A percentile compares a stretch with the other conserved stretches of the same genome.
phyloP scores from a whole-genome alignment of 2,797 vertebrate genomes.

The Sphenodon punctatus region DNA sequence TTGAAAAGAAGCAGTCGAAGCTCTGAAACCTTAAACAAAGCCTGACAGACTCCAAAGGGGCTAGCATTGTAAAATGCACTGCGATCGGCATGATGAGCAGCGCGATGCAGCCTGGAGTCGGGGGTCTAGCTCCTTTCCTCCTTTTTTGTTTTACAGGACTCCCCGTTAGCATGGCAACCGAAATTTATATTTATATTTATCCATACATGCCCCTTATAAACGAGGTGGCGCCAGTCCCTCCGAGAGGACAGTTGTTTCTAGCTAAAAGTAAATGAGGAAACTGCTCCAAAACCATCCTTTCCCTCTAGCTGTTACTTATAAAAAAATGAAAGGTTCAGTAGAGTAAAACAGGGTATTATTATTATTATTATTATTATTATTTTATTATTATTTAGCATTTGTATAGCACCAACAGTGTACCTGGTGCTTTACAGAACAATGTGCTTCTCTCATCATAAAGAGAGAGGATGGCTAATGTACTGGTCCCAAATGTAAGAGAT shows the following conservation, averaged over 20 bases:
- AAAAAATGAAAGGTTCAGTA: neutral
- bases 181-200: constrained; percentile 17
- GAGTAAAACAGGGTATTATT: neutral
- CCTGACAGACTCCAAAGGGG: neutral
- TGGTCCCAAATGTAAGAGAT: no score
- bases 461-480: no score
- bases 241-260: neutral
- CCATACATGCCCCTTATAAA: neutral
- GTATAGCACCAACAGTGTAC: no score
- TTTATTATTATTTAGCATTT: no score
- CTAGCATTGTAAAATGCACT: neutral
- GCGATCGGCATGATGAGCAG: neutral
- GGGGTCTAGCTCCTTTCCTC: no score
- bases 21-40: neutral
- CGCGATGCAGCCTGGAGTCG: no score
- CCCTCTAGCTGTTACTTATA: neutral
- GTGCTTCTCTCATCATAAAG: no score
- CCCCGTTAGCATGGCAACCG: constrained; percentile 49
- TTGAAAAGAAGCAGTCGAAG: neutral
- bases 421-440: no score
- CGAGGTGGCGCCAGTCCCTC: neutral
- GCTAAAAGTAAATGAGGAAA: neutral
- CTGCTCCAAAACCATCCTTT: neutral
- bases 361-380: no score
- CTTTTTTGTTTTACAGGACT: constrained; percentile 26